Conservation (phyloP, 1,140 invertebrate genomes). For the Octopus bimaculoides region DNA sequence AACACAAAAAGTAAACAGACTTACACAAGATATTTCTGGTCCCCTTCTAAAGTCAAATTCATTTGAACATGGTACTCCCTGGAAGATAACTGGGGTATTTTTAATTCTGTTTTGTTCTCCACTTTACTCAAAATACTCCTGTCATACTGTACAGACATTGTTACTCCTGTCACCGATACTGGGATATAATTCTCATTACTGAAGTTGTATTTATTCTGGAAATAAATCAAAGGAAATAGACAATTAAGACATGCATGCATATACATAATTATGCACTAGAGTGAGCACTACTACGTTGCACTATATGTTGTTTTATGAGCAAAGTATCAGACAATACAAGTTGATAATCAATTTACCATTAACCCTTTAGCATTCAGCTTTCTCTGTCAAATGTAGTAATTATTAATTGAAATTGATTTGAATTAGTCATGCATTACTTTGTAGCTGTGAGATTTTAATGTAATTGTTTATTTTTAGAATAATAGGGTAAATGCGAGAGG, state of each 20-base stretch:
- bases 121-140: slow-evolving; percentile 26
- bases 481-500: too few species aligned
- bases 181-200: slow-evolving; percentile 39
- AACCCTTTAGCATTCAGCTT: too few species aligned
- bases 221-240: slow-evolving; percentile 11
- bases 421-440: too few species aligned
- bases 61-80: slow-evolving; percentile 20
- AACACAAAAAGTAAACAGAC: neutral
- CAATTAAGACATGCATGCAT: too few species aligned
- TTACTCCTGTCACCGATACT: slow-evolving; percentile 27
- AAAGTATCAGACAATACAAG: too few species aligned
- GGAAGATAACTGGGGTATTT: slow-evolving; percentile 21
- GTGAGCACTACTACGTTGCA: too few species aligned
- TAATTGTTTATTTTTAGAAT: too few species aligned
- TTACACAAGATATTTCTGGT: slow-evolving; percentile 24
- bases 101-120: slow-evolving; percentile 16
- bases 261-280: too few species aligned
- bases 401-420: too few species aligned
- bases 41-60: slow-evolving; percentile 24
- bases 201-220: slow-evolving; percentile 41
- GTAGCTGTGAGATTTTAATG: too few species aligned
- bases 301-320: too few species aligned
- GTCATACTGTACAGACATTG: slow-evolving; percentile 33
- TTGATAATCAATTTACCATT: neutral
- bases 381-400: too few species aligned